Evolutionary conservation across 2,113 vertebrate genomes (phyloP), one percentile per base, ranked within the genome.

Genomic region (Stigmatopora argus): DNA sequence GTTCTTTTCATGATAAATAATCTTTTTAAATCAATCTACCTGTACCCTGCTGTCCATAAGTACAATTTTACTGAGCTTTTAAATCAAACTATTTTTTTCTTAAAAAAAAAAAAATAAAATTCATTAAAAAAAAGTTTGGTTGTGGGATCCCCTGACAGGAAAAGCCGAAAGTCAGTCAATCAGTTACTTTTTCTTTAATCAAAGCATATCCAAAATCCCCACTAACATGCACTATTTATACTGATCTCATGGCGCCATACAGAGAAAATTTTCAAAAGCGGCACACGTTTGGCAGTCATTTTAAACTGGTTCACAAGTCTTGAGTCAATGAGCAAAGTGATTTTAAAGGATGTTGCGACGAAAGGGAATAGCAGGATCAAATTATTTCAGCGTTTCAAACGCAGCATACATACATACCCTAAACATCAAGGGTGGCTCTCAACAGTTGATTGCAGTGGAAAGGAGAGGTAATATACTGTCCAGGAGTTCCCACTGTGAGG

Each of bases 361-460:
- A 13, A 17, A 48, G 46, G 46, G 46, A 48, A 17, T 48, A 48
- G 46, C 46, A 48, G 4, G 14, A 48, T 17, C 46, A 48, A 48
- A 48, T 48, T 1, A 48, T 13, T 17, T 48, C 46, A 48, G 15
- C 46, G 14, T 48, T 48, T 17, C 14, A 48, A 48, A 48, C 4
- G 14, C 4, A 48, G 46, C 26, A 31, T 31, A 31, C 26, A 31
- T 31, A 31, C 26, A 31, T 31, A 31, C 26, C 26, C 70, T 44
- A 69, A 68, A 69, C 52, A 64, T 53, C 38, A 64, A 79, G 62
- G 71, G 70, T 65, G 75, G 65, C 77, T 83, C 86, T 85, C 86
- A 86, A 68, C 10, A 7, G 64, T 63, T 67, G 72, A 70, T 86
- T 86, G 81, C 78, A 75, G 77, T 70, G 66, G 64, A 46, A 79